Percentiles rank a stretch among this genome's conserved stretches.
Evolutionary conservation across 2,888 invertebrate species (phyloP).

Genomic region (Eubasilissa splendida): DNA sequence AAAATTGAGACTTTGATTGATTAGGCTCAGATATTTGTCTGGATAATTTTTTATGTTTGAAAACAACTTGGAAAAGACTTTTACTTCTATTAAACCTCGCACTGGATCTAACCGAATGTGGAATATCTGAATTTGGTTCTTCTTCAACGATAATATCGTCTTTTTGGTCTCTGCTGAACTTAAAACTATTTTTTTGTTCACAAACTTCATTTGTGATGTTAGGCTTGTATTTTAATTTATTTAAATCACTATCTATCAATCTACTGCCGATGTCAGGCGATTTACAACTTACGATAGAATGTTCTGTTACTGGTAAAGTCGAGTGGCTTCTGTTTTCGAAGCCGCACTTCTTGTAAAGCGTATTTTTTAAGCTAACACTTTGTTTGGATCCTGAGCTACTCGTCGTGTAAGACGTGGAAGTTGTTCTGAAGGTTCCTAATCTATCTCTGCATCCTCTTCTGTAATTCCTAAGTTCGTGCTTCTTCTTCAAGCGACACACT

Average conservation of each 20-base stretch:
- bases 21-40: slow-evolving; percentile 38
- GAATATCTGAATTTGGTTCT: slow-evolving; percentile 18
- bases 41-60: slow-evolving; percentile 13
- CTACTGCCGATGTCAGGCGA: slow-evolving; percentile 12
- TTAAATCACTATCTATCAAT: not conserved
- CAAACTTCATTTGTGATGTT: not conserved
- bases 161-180: slow-evolving; percentile 16
- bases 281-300: slow-evolving; percentile 18
- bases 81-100: slow-evolving; percentile 26
- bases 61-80: slow-evolving; percentile 21
- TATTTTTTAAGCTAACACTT: slow-evolving; percentile 71
- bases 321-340: slow-evolving; percentile 64
- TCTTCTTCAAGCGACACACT: slow-evolving; percentile 74
- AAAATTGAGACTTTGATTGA: not conserved
- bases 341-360: slow-evolving; percentile 68
- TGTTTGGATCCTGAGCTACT: slow-evolving; percentile 76
- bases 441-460: slow-evolving; percentile 66
- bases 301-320: not conserved
- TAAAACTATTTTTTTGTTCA: slow-evolving; percentile 10
- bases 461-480: slow-evolving; percentile 65
- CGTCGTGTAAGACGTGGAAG: slow-evolving; percentile 71
- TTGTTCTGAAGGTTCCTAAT: slow-evolving; percentile 74
- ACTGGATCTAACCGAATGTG: not conserved
- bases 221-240: not conserved
- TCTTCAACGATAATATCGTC: slow-evolving; percentile 24